Evolutionary conservation across 2,797 vertebrate species (phyloP).

Genomic region (Hydrocynus forskahlii): DNA sequence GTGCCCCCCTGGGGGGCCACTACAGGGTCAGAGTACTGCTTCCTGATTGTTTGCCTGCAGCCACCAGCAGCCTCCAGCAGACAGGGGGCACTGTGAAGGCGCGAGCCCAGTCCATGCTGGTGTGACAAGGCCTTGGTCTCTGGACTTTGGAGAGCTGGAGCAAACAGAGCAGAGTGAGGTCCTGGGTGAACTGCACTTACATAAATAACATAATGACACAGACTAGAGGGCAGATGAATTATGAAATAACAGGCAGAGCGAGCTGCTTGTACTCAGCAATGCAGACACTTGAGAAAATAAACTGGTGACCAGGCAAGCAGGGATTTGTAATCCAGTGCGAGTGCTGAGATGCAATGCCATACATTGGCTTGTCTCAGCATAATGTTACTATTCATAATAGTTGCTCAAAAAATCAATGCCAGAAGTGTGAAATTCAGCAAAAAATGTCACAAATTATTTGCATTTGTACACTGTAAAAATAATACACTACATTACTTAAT

Average conservation of each 20-base stretch:
- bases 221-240: slow-evolving; percentile 6
- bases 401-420: background rate
- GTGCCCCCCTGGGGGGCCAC: slow-evolving; percentile 69
- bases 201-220: slow-evolving; percentile 16
- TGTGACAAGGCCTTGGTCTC: slow-evolving; percentile 69
- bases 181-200: slow-evolving; percentile 1
- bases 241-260: background rate
- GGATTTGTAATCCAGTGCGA: background rate
- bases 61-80: slow-evolving; percentile 84
- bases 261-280: background rate
- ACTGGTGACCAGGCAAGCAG: background rate
- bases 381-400: slow-evolving; percentile 9
- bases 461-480: background rate
- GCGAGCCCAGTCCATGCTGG: slow-evolving; percentile 84
- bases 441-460: background rate
- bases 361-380: background rate
- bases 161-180: slow-evolving; percentile 44
- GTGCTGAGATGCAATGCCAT: background rate
- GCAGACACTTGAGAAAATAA: background rate
- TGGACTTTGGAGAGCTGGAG: slow-evolving; percentile 61
- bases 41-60: slow-evolving; percentile 89
- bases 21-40: slow-evolving; percentile 90
- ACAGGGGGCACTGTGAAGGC: slow-evolving; percentile 96
- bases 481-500: background rate
- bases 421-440: too few relatives aligned